phyloP scores from a whole-genome alignment of 2,797 vertebrate genomes.

The Diceros bicornis region DNA sequence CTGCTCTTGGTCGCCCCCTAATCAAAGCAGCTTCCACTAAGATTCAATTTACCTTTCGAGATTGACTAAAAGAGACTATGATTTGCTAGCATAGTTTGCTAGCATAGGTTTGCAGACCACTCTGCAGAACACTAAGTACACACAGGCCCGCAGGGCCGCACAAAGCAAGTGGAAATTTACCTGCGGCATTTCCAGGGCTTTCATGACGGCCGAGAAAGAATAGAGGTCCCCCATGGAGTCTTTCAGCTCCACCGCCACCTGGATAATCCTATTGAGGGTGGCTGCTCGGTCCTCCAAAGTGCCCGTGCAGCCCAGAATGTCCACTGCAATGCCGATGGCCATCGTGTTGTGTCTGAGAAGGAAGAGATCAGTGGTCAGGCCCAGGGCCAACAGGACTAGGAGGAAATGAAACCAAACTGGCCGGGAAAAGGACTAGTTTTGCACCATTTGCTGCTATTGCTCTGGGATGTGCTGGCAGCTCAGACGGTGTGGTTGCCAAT shows the following conservation, averaged over 20 bases:
- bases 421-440: background rate
- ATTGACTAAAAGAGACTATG: background rate
- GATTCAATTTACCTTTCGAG: background rate
- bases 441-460: background rate
- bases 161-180: constrained; percentile 86
- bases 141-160: background rate
- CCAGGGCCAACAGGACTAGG: background rate
- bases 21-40: background rate
- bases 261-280: constrained; percentile 96
- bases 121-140: background rate
- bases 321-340: constrained; percentile 98
- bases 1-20: background rate
- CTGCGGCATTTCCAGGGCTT: constrained; percentile 98
- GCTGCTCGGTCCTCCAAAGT: constrained; percentile 95
- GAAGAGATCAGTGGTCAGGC: constrained; percentile 42
- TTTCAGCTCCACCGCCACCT: constrained; percentile 96
- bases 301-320: constrained; percentile 97
- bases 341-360: constrained; percentile 95
- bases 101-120: background rate
- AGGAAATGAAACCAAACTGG: background rate
- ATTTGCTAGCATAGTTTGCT: background rate
- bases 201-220: constrained; percentile 98
- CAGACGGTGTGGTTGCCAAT: background rate
- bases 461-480: background rate
- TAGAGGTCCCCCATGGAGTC: constrained; percentile 97